Evolutionary conservation across 2,888 invertebrate species (phyloP).

Genomic region (Perizoma flavofasciatum): DNA sequence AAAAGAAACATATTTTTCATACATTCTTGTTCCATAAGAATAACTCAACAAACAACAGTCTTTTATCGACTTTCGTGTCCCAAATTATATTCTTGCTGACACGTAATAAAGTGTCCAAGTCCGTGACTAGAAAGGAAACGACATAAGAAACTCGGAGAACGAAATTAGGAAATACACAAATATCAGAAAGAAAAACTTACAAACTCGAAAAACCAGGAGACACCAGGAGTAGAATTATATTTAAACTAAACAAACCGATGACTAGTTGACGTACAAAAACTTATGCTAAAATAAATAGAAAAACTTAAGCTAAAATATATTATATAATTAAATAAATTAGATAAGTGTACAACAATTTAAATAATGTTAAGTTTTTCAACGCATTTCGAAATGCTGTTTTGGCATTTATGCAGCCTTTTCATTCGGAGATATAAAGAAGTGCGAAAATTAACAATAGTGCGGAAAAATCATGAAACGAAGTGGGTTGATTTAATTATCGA

Average conservation of each 20-base stretch:
- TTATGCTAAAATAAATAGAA: slow-evolving; percentile 44
- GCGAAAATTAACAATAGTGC: slow-evolving; percentile 50
- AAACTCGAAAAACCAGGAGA: slow-evolving; percentile 60
- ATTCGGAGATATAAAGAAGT: slow-evolving; percentile 27
- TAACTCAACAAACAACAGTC: slow-evolving; percentile 26
- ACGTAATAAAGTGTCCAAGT: slow-evolving; percentile 56
- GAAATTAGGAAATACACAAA: slow-evolving; percentile 60
- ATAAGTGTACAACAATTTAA: slow-evolving; percentile 26
- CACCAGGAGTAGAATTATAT: slow-evolving; percentile 47
- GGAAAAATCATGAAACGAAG: slow-evolving; percentile 42
- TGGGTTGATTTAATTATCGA: slow-evolving; percentile 66
- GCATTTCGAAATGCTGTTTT: slow-evolving; percentile 10
- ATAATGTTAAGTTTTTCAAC: slow-evolving; percentile 13
- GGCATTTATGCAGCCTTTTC: slow-evolving; percentile 1
- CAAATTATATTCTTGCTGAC: slow-evolving; percentile 47
- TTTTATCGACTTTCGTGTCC: slow-evolving; percentile 43
- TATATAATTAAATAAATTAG: slow-evolving; percentile 28
- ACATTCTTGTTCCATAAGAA: slow-evolving; percentile 14
- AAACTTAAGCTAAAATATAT: slow-evolving; percentile 48
- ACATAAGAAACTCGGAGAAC: slow-evolving; percentile 56
- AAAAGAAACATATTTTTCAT: not conserved
- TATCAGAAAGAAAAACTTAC: slow-evolving; percentile 50
- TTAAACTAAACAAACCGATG: slow-evolving; percentile 44
- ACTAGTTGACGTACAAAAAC: slow-evolving; percentile 67
- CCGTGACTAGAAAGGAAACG: slow-evolving; percentile 72